Evolutionary conservation across 2,888 invertebrate genomes (phyloP).

Genomic region (Chrysolina haemoptera): DNA sequence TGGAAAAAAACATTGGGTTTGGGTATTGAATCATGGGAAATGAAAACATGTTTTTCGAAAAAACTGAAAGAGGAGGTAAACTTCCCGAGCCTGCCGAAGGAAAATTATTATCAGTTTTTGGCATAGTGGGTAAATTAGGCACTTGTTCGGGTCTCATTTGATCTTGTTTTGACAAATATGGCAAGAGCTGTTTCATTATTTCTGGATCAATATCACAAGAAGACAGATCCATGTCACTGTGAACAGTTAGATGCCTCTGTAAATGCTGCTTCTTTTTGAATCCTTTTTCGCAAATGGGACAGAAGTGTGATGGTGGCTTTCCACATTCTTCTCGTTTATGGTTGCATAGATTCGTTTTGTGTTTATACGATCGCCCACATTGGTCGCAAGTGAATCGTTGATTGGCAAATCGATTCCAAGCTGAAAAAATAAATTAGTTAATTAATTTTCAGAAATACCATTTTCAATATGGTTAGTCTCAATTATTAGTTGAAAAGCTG

Average conservation of each 20-base stretch:
- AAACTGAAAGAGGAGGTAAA: slow-evolving; percentile 34
- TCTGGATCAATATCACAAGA: slow-evolving; percentile 31
- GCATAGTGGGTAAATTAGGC: slow-evolving; percentile 9
- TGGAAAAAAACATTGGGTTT: slow-evolving; percentile 14
- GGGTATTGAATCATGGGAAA: slow-evolving; percentile 32
- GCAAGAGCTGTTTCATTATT: slow-evolving; percentile 33
- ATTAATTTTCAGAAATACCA: background rate
- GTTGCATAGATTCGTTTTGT: slow-evolving; percentile 68
- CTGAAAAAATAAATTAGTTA: slow-evolving; percentile 30
- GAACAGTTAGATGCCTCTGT: slow-evolving; percentile 60
- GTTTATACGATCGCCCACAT: slow-evolving; percentile 65
- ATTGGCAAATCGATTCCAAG: slow-evolving; percentile 26
- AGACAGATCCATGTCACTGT: slow-evolving; percentile 46
- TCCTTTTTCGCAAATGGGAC: slow-evolving; percentile 67
- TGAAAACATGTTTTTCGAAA: slow-evolving; percentile 33
- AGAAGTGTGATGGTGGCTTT: slow-evolving; percentile 70
- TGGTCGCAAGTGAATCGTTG: slow-evolving; percentile 57
- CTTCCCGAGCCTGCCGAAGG: background rate
- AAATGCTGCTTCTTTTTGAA: slow-evolving; percentile 65
- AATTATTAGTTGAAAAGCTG: background rate
- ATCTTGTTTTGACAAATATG: slow-evolving; percentile 25
- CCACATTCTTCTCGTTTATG: slow-evolving; percentile 72
- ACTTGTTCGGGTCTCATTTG: background rate
- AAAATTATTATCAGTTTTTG: slow-evolving; percentile 9
- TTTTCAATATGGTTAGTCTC: background rate